These are phyloP conservation scores for Lissocephala sabroskyi DNA, from an alignment of 2,888 invertebrate genomes.

Conservation along the genomic window DNA sequence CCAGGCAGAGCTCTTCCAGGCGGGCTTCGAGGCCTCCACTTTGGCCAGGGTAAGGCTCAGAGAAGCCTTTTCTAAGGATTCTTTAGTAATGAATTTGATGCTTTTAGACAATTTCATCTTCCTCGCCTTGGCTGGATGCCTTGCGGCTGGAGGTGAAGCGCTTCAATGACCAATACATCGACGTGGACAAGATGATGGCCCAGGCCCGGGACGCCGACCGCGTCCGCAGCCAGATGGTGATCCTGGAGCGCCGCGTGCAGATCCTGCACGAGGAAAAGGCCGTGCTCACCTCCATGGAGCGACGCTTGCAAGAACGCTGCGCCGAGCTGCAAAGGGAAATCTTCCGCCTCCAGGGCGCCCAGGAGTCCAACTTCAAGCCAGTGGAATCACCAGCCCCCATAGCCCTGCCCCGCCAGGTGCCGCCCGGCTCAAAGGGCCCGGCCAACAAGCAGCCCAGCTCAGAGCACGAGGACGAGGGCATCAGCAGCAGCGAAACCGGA, in stretches of 20 bases:
- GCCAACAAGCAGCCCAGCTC: conserved; percentile 75
- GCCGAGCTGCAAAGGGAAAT: conserved; percentile 83
- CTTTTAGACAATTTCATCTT: conserved; percentile 77
- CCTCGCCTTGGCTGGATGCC: conserved; percentile 77
- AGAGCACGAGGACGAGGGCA: conserved; percentile 90
- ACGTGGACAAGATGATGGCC: conserved; percentile 82
- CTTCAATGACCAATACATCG: conserved; percentile 85
- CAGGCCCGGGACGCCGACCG: conserved; percentile 81
- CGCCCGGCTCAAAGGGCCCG: conserved; percentile 39
- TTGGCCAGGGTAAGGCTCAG: conserved; percentile 72
- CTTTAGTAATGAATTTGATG: conserved; percentile 12
- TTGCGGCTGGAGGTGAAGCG: conserved; percentile 81
- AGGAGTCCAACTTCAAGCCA: conserved; percentile 67
- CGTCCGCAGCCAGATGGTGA: conserved; percentile 80
- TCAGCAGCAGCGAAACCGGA: conserved; percentile 84
- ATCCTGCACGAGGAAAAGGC: conserved; percentile 85
- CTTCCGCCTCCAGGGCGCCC: conserved; percentile 74
- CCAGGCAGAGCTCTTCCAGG: conserved; percentile 88
- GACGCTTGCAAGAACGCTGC: conserved; percentile 83
- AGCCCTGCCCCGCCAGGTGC: conserved; percentile 69
- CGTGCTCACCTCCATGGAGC: conserved; percentile 81
- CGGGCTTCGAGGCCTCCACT: conserved; percentile 79
- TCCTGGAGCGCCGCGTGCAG: conserved; percentile 82
- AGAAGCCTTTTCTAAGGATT: background rate
- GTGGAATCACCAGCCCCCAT: conserved; percentile 68